Evolutionary conservation across 1,140 invertebrate species (phyloP), one percentile per base, ranked within the genome.

Genomic region (Drepana arcuata): DNA sequence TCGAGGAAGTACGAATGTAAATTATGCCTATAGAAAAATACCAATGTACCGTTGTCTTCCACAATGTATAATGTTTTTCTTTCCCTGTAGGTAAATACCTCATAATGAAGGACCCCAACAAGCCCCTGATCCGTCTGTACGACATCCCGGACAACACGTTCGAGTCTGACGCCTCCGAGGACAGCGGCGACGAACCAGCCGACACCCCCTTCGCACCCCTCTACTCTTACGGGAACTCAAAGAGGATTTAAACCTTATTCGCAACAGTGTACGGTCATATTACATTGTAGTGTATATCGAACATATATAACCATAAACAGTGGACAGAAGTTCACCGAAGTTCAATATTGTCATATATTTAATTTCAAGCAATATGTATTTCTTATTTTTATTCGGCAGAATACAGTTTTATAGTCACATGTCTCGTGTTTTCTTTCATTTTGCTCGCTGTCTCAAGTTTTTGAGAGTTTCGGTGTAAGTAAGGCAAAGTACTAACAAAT

Each of bases 21-120:
- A n/a, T n/a, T n/a, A n/a, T n/a, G n/a, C n/a, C n/a, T n/a, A n/a
- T n/a, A n/a, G n/a, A n/a, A n/a, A n/a, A n/a, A n/a, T n/a, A n/a
- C n/a, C n/a, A n/a, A n/a, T n/a, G n/a, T n/a, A n/a, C n/a, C n/a
- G n/a, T n/a, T n/a, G n/a, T n/a, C n/a, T n/a, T n/a, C n/a, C n/a
- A n/a, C n/a, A n/a, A n/a, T n/a, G n/a, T n/a, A n/a, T n/a, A n/a
- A n/a, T n/a, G n/a, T n/a, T n/a, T n/a, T n/a, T n/a, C n/a, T n/a
- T n/a, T n/a, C n/a, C n/a, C n/a, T n/a, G 2, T 60, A 84, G 83
- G 83, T 43, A 93, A 93, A 81, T 99, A 99, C 78, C 86, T 99
- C 35, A 96, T 99, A 43, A 96, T 99, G 94, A 99, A 99, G 80
- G 98, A 99, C 85, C 98, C 98, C 0, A 99, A 98, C 79, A 99